Conservation (phyloP, 2,113 vertebrate genomes). For the Aspidoscelis tigris region DNA sequence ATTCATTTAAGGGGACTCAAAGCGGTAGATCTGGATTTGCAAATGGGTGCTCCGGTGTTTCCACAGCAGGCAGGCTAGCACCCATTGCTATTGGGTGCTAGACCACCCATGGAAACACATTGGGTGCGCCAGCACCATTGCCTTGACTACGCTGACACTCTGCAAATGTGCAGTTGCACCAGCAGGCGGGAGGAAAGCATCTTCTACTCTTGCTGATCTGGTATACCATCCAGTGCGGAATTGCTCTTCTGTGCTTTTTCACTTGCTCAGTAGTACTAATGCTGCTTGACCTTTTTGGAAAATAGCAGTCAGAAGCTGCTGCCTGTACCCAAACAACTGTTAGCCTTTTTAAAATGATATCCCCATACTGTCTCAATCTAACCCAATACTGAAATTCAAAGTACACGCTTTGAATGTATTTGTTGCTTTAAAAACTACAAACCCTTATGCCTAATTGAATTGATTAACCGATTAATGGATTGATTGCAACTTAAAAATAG, state of each 20-base stretch:
- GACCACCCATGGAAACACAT: too few relatives aligned
- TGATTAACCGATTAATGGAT: conserved; percentile 36
- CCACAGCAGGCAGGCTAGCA: too few relatives aligned
- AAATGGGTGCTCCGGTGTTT: too few relatives aligned
- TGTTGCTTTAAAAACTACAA: conserved; percentile 7
- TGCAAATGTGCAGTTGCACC: too few relatives aligned
- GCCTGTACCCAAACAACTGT: neutral
- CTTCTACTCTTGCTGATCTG: too few relatives aligned
- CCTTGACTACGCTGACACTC: too few relatives aligned
- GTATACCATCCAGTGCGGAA: too few relatives aligned
- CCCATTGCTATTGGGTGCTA: too few relatives aligned
- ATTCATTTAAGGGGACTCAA: too few relatives aligned
- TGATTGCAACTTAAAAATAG: conserved; percentile 34
- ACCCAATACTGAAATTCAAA: neutral
- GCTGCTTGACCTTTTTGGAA: conserved; percentile 16
- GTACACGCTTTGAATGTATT: neutral
- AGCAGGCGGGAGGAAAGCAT: too few relatives aligned
- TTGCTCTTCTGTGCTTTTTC: neutral
- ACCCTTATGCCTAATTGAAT: conserved; percentile 23
- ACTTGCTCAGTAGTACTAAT: neutral
- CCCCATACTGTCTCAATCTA: neutral
- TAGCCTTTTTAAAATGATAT: neutral
- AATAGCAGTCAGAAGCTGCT: neutral
- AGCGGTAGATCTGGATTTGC: too few relatives aligned
- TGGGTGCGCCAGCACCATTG: too few relatives aligned